Conservation (phyloP, 2,113 vertebrate species). For the Oplegnathus fasciatus region DNA sequence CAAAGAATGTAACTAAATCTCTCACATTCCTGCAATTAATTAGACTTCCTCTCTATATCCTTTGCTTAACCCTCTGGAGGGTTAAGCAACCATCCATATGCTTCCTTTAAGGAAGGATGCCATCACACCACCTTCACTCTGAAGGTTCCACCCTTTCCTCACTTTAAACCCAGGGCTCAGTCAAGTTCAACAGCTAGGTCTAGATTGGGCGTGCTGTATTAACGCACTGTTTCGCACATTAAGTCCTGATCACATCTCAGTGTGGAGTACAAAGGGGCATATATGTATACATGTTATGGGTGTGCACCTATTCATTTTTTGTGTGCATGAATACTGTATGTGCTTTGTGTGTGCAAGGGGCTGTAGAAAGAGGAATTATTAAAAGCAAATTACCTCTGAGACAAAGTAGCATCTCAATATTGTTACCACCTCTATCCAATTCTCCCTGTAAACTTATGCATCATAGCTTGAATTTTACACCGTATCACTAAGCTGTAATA, state of each 20-base stretch:
- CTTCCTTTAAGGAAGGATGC: constrained; percentile 81
- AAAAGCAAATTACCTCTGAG: constrained; percentile 36
- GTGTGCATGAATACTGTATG: constrained; percentile 4
- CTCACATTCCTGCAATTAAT: constrained; percentile 68
- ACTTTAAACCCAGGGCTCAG: constrained; percentile 43
- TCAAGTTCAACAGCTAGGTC: constrained; percentile 53
- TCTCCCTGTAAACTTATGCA: constrained; percentile 2
- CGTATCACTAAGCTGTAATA: neutral
- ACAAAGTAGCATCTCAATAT: constrained; percentile 13
- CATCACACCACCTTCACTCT: constrained; percentile 73
- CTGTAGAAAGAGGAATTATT: constrained; percentile 3
- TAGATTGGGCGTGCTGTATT: constrained; percentile 59
- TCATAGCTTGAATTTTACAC: neutral
- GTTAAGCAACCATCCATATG: constrained; percentile 69
- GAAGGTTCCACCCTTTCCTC: constrained; percentile 74
- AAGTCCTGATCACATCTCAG: constrained; percentile 33
- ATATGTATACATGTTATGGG: neutral
- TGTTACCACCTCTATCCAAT: constrained; percentile 5
- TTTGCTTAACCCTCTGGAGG: constrained; percentile 61
- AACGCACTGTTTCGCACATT: constrained; percentile 19
- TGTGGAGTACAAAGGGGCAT: constrained; percentile 31
- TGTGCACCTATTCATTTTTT: constrained; percentile 3
- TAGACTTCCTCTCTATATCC: constrained; percentile 65
- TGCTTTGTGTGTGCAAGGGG: neutral
- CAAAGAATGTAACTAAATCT: constrained; percentile 37